Evolutionary conservation across 2,113 vertebrate genomes (phyloP), one percentile per base, ranked within the genome.

Genomic region (Phyllostomus hastatus): DNA sequence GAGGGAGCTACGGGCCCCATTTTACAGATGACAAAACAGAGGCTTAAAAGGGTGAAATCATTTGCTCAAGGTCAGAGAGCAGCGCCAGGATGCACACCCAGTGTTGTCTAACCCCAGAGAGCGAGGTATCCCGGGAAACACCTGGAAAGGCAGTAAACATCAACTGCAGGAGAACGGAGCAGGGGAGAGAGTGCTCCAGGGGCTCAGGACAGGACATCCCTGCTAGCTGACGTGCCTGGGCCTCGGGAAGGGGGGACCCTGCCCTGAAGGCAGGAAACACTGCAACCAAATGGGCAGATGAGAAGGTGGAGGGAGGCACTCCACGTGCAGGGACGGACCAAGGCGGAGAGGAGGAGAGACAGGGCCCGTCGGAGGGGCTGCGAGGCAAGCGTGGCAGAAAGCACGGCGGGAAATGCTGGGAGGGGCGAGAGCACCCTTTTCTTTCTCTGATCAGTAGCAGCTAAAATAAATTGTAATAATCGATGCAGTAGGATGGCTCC

Each of bases 1-100:
- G 52, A 78, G 31, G 14, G 5, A 28, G 59, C 41, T 12, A 5
- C 31, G 38, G 31, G 72, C n/a, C 67, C 64, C 86, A 75, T 31
- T 95, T 61, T 73, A 67, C 61, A 93, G 48, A 73, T 41, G 73
- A 91, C 6, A 38, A 91, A 69, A 94, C 46, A 8, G 54, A 93
- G 54, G 16, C 24, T 41, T 43, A 64, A 38, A 38, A 35, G 54
- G 79, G 92, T n/a, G 50, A 76, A 64, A 48, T 59, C 5, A 78
- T 69, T 33, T 90, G 75, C 33, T 35, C 81, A 38, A 11, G n/a
- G 43, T 57, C 59, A 57, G 24, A 59, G 31, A 73, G 69, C 4
- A 1, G 88, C 86, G 81, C 66, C 84, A n/a, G 59, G 64, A 52
- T 8, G 11, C 50, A 69, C 66, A 73, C 41, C 38, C 80, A 67